These are phyloP conservation scores for Dipodomys merriami DNA, from an alignment of 2,113 vertebrate species.

Conservation along the genomic window DNA sequence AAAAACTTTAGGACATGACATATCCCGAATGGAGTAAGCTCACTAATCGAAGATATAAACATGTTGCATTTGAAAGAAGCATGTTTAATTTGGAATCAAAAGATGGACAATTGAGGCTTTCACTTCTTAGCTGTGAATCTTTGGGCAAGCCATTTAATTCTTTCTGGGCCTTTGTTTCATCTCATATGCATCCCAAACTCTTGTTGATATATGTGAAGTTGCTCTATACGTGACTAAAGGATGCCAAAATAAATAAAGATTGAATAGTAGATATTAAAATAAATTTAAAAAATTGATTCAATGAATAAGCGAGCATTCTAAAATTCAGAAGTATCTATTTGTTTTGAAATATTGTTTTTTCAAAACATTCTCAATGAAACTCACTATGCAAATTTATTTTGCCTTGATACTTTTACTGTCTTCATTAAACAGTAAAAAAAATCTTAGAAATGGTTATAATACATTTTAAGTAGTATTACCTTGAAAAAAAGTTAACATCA, in stretches of 20 bases:
- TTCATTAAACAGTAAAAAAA: neutral
- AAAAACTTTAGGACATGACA: neutral
- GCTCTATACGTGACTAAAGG: neutral
- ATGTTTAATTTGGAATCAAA: neutral
- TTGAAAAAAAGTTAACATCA: neutral
- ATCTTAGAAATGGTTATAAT: neutral
- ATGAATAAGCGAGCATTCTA: conserved; percentile 26
- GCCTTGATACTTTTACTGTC: neutral
- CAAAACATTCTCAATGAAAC: conserved; percentile 32
- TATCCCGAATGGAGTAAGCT: neutral
- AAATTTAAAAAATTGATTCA: neutral
- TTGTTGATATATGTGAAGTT: conserved; percentile 4
- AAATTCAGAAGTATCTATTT: conserved; percentile 34
- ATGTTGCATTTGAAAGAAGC: neutral
- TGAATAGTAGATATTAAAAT: neutral
- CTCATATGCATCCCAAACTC: neutral
- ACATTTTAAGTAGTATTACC: neutral
- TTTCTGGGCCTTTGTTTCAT: neutral
- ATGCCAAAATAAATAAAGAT: neutral
- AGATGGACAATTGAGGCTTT: neutral
- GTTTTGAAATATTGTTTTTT: neutral
- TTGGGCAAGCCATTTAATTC: conserved; percentile 2
- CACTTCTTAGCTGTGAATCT: conserved; percentile 7
- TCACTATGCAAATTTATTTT: neutral
- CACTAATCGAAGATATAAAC: neutral